A percentile compares a stretch with the other conserved stretches of the same genome.
These are phyloP conservation scores for Slavum lentiscoides DNA, from an alignment of 2,888 invertebrate genomes.

Conservation along the genomic window DNA sequence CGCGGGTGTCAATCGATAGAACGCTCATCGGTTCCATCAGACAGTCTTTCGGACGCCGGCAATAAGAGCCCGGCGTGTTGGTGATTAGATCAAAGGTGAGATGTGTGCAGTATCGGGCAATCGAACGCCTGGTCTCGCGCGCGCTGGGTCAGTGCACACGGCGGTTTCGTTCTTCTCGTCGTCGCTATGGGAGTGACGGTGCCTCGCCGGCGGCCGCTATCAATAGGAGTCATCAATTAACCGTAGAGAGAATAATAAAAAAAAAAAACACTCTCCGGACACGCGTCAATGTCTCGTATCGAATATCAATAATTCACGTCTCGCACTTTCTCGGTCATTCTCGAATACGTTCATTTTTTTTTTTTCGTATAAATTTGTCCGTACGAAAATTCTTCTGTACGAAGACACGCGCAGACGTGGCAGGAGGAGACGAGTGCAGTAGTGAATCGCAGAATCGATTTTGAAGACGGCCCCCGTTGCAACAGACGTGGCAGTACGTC, in stretches of 20 bases:
- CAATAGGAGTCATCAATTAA: constrained; percentile 44
- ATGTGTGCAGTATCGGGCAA: background rate
- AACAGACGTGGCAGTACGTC: no score
- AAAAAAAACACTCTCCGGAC: background rate
- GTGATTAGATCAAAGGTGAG: constrained; percentile 28
- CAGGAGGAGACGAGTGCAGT: no score
- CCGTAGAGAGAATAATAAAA: background rate
- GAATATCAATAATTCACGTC: no score
- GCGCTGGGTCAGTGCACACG: background rate
- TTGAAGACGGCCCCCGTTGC: background rate
- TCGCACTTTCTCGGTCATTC: no score
- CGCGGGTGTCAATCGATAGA: background rate
- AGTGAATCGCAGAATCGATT: background rate
- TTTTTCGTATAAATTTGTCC: background rate
- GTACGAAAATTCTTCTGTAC: background rate
- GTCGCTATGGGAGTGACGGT: constrained; percentile 10
- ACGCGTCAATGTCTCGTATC: background rate
- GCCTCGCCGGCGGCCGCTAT: constrained; percentile 1
- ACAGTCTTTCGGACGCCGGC: no score
- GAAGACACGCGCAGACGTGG: background rate
- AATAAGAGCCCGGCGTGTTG: no score
- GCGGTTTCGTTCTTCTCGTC: constrained; percentile 27
- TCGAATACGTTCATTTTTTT: background rate
- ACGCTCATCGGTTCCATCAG: no score
- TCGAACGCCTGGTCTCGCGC: constrained; percentile 35